Percentiles rank a stretch among this genome's conserved stretches.
Conservation (phyloP, 2,797 vertebrate species). For the Megalops cyprinoides region DNA sequence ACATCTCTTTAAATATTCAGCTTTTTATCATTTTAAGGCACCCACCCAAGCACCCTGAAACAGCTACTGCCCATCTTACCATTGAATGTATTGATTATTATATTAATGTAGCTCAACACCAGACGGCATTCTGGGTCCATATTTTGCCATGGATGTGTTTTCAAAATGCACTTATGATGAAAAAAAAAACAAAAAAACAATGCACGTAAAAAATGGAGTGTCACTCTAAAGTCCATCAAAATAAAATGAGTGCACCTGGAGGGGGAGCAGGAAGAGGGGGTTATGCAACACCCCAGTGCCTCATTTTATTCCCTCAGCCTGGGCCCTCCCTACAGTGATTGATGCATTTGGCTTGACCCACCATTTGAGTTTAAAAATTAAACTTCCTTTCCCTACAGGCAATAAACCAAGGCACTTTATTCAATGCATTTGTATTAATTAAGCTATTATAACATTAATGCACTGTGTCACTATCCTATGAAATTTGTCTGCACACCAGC, state of each 20-base stretch:
- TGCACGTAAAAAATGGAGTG: conserved; percentile 13
- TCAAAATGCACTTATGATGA: background rate
- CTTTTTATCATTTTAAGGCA: too few relatives aligned
- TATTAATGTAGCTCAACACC: too few relatives aligned
- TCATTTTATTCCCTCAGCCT: background rate
- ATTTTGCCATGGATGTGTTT: too few relatives aligned
- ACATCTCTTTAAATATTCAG: too few relatives aligned
- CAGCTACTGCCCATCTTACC: too few relatives aligned
- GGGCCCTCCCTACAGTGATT: conserved; percentile 27
- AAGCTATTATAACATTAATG: conserved; percentile 28
- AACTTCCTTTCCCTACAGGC: conserved; percentile 20
- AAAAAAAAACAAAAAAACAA: too few relatives aligned
- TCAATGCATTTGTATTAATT: conserved; percentile 32
- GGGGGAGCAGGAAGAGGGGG: background rate
- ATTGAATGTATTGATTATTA: too few relatives aligned
- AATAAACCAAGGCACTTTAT: conserved; percentile 21
- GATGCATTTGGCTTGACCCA: conserved; percentile 33
- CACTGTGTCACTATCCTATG: conserved; percentile 9
- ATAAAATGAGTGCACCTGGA: conserved; percentile 25
- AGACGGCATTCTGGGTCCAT: too few relatives aligned
- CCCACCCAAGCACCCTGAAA: too few relatives aligned
- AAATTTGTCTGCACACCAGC: conserved; percentile 13
- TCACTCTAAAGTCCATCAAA: conserved; percentile 15
- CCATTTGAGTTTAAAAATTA: conserved; percentile 29
- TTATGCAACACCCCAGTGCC: conserved; percentile 29